Evolutionary conservation across 2,113 vertebrate genomes (phyloP).

Genomic region (human (Homo sapiens)): GRCh38 chr6:44456501-44457000

Average conservation of each 20-base stretch:
- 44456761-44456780: not conserved
- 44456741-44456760: not conserved
- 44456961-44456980: not conserved
- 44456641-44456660: not conserved
- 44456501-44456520: not conserved
- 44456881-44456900: not conserved
- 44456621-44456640: not conserved
- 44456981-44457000: not conserved
- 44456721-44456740: not conserved
- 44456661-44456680: not conserved
- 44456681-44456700: not conserved
- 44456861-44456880: not conserved
- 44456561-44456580: slow-evolving; percentile 9
- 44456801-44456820: not conserved
- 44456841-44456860: no score
- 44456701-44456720: not conserved
- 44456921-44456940: not conserved
- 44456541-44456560: not conserved
- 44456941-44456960: not conserved
- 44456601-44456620: not conserved
- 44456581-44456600: not conserved
- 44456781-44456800: not conserved
- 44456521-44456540: not conserved
- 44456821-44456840: not conserved
- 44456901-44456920: not conserved